Evolutionary conservation across 1,140 invertebrate species (phyloP).

Genomic region (Oryctes rhinoceros): DNA sequence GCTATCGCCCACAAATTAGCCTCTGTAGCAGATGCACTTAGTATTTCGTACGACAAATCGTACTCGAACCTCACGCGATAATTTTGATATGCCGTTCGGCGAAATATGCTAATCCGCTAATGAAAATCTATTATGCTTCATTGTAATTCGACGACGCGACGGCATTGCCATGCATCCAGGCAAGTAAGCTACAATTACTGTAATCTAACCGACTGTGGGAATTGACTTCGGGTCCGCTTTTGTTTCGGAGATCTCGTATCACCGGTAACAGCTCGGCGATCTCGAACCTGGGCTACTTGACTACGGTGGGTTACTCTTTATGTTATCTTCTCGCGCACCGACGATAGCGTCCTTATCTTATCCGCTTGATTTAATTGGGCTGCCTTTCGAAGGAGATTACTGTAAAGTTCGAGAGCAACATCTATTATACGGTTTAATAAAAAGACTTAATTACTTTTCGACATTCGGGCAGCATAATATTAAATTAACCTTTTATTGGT

Average conservation of each 20-base stretch:
- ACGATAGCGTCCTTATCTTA: constrained; percentile 38
- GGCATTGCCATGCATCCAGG: not conserved
- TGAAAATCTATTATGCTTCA: constrained; percentile 23
- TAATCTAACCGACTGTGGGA: constrained; percentile 38
- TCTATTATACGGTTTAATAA: constrained; percentile 35
- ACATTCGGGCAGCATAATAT: constrained; percentile 29
- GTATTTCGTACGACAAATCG: not conserved
- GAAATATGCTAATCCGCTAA: constrained; percentile 33
- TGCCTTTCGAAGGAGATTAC: constrained; percentile 15
- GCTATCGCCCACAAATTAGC: too few relatives aligned
- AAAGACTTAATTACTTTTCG: constrained; percentile 32
- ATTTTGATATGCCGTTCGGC: not conserved
- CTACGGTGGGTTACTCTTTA: constrained; percentile 22
- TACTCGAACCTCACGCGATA: constrained; percentile 1
- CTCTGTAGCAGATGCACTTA: too few relatives aligned
- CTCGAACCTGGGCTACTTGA: constrained; percentile 25
- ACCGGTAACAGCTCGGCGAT: not conserved
- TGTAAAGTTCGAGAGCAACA: constrained; percentile 34
- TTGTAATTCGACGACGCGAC: not conserved
- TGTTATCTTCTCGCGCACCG: constrained; percentile 7
- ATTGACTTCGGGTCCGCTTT: constrained; percentile 16
- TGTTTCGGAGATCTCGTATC: constrained; percentile 24
- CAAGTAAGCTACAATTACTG: not conserved
- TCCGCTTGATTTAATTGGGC: constrained; percentile 38
- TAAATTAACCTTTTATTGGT: constrained; percentile 31